These are phyloP conservation scores for Pandion haliaetus DNA, from an alignment of 2,113 vertebrate genomes.

Conservation along the genomic window DNA sequence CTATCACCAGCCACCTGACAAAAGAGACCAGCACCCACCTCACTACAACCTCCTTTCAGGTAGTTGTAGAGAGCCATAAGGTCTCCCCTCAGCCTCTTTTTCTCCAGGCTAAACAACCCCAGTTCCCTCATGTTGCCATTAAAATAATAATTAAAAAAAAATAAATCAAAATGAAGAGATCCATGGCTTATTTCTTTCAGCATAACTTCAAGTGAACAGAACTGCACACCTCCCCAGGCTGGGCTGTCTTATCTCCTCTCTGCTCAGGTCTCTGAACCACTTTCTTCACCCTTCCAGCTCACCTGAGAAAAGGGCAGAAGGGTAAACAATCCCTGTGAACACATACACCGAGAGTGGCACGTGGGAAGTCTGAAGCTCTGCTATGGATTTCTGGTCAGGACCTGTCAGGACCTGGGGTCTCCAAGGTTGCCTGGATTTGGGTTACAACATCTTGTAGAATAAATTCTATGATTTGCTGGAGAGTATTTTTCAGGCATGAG, in stretches of 20 bases:
- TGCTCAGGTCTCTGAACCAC: background rate
- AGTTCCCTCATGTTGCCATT: no score
- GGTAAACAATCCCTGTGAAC: background rate
- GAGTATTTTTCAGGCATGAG: background rate
- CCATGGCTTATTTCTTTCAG: background rate
- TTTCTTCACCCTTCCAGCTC: background rate
- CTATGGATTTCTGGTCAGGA: background rate
- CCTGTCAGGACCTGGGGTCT: background rate
- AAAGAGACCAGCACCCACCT: no score
- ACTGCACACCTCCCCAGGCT: background rate
- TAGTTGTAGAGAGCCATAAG: no score
- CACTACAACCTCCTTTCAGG: no score
- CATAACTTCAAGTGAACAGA: background rate
- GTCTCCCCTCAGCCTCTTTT: no score
- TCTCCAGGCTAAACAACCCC: no score
- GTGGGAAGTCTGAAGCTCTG: background rate
- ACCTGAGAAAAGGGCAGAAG: background rate
- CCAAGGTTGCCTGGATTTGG: background rate
- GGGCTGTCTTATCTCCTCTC: background rate
- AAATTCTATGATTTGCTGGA: background rate
- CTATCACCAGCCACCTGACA: no score
- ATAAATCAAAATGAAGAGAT: background rate
- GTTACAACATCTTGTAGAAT: background rate
- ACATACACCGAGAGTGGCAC: fast-evolving
- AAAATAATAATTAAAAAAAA: background rate